A percentile compares a stretch with the other conserved stretches of the same genome.
Evolutionary conservation across 2,888 invertebrate genomes (phyloP).

Genomic region (Alitta virens): DNA sequence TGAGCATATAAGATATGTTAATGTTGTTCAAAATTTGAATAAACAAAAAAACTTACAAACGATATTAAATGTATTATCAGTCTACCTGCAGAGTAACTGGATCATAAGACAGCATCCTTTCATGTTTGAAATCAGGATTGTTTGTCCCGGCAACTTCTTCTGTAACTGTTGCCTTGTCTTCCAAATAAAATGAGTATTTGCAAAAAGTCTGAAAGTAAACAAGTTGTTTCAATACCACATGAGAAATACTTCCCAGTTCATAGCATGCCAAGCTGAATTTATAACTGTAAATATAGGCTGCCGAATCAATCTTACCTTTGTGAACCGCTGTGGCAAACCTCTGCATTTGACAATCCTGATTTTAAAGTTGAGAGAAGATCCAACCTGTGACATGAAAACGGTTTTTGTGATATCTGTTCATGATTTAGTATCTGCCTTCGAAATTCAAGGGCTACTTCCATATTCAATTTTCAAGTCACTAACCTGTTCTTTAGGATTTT

Average conservation of each 20-base stretch:
- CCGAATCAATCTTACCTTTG: slow-evolving; percentile 53
- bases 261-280: too few species aligned
- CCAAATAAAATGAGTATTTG: slow-evolving; percentile 60
- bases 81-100: slow-evolving; percentile 58
- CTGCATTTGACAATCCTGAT: slow-evolving; percentile 58
- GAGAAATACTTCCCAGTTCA: too few species aligned
- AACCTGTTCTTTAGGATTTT: slow-evolving; percentile 59
- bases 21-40: too few species aligned
- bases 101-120: slow-evolving; percentile 56
- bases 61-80: too few species aligned
- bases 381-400: slow-evolving; percentile 40
- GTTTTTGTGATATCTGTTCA: background rate
- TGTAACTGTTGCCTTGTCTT: slow-evolving; percentile 55
- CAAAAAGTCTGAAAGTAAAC: slow-evolving; percentile 52
- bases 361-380: slow-evolving; percentile 59
- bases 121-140: slow-evolving; percentile 60
- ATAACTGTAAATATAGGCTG: too few species aligned
- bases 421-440: background rate
- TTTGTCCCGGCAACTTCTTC: slow-evolving; percentile 49
- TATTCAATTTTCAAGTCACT: slow-evolving; percentile 13
- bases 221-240: too few species aligned
- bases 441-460: background rate
- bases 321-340: slow-evolving; percentile 60
- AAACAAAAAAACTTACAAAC: too few species aligned
- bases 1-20: too few species aligned